Percentiles rank a stretch among this genome's conserved stretches.
phyloP scores from a whole-genome alignment of 2,888 invertebrate species.

The Drosophila falleni region DNA sequence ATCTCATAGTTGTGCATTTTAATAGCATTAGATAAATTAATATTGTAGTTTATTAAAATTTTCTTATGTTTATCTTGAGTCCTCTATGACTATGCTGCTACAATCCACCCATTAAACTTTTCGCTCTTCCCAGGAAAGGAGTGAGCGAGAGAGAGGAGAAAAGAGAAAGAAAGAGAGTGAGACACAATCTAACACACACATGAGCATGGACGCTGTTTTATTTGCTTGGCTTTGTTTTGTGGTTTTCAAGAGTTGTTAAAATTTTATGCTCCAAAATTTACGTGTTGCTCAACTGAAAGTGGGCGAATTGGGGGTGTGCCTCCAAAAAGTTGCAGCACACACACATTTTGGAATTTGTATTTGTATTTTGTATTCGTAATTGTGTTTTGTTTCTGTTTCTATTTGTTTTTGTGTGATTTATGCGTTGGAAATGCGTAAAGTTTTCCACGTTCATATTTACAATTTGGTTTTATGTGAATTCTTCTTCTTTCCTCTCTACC shows the following conservation, averaged over 20 bases:
- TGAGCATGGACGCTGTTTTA: slow-evolving; percentile 39
- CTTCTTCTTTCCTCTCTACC: not conserved
- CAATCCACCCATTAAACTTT: not conserved
- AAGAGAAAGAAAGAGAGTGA: not conserved
- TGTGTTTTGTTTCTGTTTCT: slow-evolving; percentile 32
- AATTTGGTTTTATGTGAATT: slow-evolving; percentile 39
- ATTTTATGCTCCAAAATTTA: slow-evolving; percentile 70
- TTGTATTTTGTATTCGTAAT: slow-evolving; percentile 8
- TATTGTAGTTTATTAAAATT: slow-evolving; percentile 1
- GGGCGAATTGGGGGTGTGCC: slow-evolving; percentile 21
- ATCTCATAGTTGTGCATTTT: no score
- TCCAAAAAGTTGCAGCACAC: slow-evolving; percentile 24
- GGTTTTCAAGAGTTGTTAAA: slow-evolving; percentile 63
- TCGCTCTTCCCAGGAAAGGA: not conserved
- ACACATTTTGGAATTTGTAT: slow-evolving; percentile 10
- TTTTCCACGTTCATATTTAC: slow-evolving; percentile 57
- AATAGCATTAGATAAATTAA: no score
- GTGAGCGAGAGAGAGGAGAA: not conserved
- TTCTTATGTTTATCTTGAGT: not conserved
- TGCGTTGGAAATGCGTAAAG: slow-evolving; percentile 63
- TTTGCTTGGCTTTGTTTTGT: slow-evolving; percentile 49
- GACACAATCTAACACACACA: not conserved
- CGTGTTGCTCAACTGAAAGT: slow-evolving; percentile 59
- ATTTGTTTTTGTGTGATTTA: slow-evolving; percentile 64
- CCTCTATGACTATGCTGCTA: no score